Evolutionary conservation across 2,797 vertebrate species (phyloP), one percentile per base, ranked within the genome.

Genomic region (Distichodus sexfasciatus): DNA sequence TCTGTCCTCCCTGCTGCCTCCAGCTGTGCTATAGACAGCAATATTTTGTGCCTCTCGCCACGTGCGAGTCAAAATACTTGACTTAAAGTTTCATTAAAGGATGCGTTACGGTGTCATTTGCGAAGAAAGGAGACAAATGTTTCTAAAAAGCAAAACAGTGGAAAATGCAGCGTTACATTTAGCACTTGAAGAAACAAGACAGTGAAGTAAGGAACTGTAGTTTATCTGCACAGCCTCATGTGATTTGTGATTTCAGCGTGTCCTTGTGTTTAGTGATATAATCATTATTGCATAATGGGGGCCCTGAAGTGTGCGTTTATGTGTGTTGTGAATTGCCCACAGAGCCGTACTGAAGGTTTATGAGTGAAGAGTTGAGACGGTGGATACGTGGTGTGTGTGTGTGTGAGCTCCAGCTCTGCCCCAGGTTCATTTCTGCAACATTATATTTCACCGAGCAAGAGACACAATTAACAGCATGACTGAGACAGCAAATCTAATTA

Each of bases 391-490:
- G 41, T 46, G 23, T 43, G 65, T 23, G 62, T 31, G 47, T 62
- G 41, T 68, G 53, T 48, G 43, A 72, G 64, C 21, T 29, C 50
- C 47, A 47, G 46, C 36, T 21, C 58, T 62, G 64, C 53, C 43
- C 51, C 55, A 24, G 63, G 60, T 48, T 73, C 54, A 61, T 74
- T 71, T 70, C 46, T 41, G 24, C 55, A 6, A 10, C 26, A 67
- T 74, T 64, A 64, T 26, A 63, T 26, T 58, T 59, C 46, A 59
- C n/a, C 12, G 33, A 50, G 46, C 57, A 38, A 66, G 55, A 40
- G 17, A 71, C 57, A 54, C 47, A 66, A 66, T 71, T 72, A 74
- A 50, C 46, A 64, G 44, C 62, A 31, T 24, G 48, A 50, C 33
- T 57, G 55, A 17, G 36, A 58, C 21, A 31, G 51, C 48, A 51